Evolutionary conservation across 2,888 invertebrate genomes (phyloP).

Genomic region (Tiliacea aurago): DNA sequence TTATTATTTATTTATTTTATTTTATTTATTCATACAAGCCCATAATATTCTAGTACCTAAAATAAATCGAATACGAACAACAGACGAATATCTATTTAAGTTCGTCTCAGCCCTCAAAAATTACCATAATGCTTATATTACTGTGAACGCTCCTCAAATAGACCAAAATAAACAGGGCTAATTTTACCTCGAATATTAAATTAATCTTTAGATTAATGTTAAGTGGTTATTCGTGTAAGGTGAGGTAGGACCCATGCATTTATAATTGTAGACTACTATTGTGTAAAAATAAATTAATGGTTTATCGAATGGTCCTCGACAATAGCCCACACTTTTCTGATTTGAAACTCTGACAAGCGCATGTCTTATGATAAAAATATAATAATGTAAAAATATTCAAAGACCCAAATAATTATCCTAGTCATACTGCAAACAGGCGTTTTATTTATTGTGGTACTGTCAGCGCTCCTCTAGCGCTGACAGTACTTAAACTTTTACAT

Average conservation of each 20-base stretch:
- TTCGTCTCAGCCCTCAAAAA: not conserved
- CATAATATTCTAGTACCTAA: not conserved
- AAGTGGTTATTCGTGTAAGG: constrained; percentile 13
- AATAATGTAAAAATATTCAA: too few relatives aligned
- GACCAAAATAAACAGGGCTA: constrained; percentile 12
- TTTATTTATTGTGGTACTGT: too few relatives aligned
- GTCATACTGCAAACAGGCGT: too few relatives aligned
- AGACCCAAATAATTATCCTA: too few relatives aligned
- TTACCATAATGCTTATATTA: constrained; percentile 8
- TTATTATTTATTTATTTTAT: too few relatives aligned
- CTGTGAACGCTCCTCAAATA: not conserved
- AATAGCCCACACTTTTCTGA: not conserved
- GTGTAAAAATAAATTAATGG: not conserved
- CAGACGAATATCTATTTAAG: not conserved
- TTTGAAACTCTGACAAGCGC: too few relatives aligned
- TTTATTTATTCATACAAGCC: not conserved
- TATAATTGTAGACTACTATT: not conserved
- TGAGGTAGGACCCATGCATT: not conserved
- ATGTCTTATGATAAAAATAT: too few relatives aligned
- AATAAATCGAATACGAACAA: not conserved
- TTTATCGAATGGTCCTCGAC: not conserved
- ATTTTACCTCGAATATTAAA: constrained; percentile 8
- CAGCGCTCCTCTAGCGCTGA: too few relatives aligned
- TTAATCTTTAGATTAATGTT: constrained; percentile 3
- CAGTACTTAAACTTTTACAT: too few relatives aligned